Evolutionary conservation across 2,888 invertebrate species (phyloP).

Genomic region (Hydriomena furcata): DNA sequence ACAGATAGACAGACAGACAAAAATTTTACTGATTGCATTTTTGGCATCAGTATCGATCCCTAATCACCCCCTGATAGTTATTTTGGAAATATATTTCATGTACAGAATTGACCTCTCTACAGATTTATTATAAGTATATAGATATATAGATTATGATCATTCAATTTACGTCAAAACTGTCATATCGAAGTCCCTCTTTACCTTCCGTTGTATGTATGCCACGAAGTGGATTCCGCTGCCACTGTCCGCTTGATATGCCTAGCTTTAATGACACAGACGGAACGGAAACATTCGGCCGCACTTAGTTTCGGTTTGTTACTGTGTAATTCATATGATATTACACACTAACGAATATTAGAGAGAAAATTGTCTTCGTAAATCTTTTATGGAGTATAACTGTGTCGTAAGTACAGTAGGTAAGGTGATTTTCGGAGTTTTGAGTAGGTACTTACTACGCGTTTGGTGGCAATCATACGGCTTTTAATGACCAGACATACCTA

Average conservation of each 20-base stretch:
- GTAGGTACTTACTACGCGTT: too few species aligned
- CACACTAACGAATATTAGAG: slow-evolving; percentile 59
- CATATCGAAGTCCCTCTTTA: too few species aligned
- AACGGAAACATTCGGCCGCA: slow-evolving; percentile 74
- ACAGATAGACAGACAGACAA: too few species aligned
- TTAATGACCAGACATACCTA: slow-evolving; percentile 13
- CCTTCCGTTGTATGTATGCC: too few species aligned
- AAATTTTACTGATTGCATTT: too few species aligned
- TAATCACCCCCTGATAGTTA: too few species aligned
- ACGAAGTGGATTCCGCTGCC: slow-evolving; percentile 12
- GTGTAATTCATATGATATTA: slow-evolving; percentile 77
- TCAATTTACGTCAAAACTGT: too few species aligned
- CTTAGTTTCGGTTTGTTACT: slow-evolving; percentile 80
- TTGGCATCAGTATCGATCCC: too few species aligned
- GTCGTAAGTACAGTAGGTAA: slow-evolving; percentile 30
- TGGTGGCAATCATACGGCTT: slow-evolving; percentile 19
- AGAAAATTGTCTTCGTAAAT: slow-evolving; percentile 59
- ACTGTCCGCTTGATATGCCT: slow-evolving; percentile 12
- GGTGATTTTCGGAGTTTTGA: slow-evolving; percentile 24
- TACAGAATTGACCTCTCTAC: too few species aligned
- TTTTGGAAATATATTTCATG: too few species aligned
- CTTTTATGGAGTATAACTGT: slow-evolving; percentile 40
- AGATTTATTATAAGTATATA: too few species aligned
- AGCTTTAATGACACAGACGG: slow-evolving; percentile 60
- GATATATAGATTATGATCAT: too few species aligned